phyloP scores from a whole-genome alignment of 2,888 invertebrate species.

The Apamea epomidion region DNA sequence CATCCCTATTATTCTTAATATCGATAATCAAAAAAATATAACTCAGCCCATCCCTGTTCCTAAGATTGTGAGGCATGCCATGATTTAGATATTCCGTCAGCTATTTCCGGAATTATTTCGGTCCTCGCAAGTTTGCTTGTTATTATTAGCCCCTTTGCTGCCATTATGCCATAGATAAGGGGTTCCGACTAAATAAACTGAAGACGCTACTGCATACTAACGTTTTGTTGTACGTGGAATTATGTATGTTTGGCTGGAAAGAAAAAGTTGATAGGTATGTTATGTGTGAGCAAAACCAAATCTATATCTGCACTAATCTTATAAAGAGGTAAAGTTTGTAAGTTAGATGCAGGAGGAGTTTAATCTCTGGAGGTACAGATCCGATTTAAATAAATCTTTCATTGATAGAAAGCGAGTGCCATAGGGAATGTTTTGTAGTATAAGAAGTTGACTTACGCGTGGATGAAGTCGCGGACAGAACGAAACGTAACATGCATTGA shows the following conservation, averaged over 20 bases:
- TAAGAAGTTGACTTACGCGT: background rate
- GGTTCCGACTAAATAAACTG: conserved; percentile 26
- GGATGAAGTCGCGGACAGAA: background rate
- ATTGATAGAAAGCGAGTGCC: background rate
- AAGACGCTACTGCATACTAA: conserved; percentile 20
- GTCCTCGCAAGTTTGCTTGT: conserved; percentile 52
- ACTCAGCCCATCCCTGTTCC: conserved; percentile 26
- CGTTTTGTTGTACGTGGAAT: background rate
- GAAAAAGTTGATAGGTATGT: background rate
- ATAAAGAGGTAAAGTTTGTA: background rate
- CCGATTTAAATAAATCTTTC: too few relatives aligned
- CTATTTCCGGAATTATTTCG: conserved; percentile 66
- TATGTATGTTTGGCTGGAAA: background rate
- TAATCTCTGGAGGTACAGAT: too few relatives aligned
- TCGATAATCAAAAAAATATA: conserved; percentile 30
- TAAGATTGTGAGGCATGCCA: conserved; percentile 59
- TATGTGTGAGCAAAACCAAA: background rate
- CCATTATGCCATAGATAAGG: conserved; percentile 54
- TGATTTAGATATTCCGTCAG: conserved; percentile 67
- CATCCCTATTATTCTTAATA: background rate
- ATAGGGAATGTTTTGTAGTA: background rate
- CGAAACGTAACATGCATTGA: background rate
- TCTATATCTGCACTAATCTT: background rate
- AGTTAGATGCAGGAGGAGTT: too few relatives aligned
- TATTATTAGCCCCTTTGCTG: conserved; percentile 59